These are phyloP conservation scores for Gymnogyps californianus DNA, from an alignment of 2,113 vertebrate species.

Conservation along the genomic window DNA sequence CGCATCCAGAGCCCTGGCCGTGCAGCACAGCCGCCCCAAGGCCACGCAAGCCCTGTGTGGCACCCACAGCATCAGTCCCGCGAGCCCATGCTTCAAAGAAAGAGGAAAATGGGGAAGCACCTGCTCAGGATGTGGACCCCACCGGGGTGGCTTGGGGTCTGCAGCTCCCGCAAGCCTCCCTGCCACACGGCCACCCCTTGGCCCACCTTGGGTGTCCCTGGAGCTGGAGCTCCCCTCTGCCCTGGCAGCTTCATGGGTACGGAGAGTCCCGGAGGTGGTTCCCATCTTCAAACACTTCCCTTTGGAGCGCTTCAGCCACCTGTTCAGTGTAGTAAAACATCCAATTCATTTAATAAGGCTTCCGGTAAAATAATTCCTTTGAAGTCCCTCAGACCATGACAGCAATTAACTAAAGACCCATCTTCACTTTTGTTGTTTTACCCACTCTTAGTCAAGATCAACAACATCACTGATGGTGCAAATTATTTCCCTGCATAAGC, in stretches of 20 bases:
- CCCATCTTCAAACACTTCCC: background rate
- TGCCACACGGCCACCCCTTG: background rate
- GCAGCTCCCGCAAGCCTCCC: background rate
- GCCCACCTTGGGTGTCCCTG: background rate
- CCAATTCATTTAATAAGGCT: background rate
- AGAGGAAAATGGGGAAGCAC: background rate
- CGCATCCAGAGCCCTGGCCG: background rate
- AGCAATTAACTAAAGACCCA: conserved; percentile 50
- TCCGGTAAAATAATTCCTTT: conserved; percentile 13
- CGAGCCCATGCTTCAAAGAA: fast-evolving
- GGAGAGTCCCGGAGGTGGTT: fast-evolving
- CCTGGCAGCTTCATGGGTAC: background rate
- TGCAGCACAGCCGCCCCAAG: background rate
- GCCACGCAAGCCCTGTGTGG: background rate
- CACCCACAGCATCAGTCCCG: background rate
- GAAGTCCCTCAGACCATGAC: conserved; percentile 33
- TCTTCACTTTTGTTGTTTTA: conserved; percentile 32
- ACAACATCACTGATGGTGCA: background rate
- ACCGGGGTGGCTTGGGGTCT: background rate
- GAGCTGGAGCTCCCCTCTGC: background rate
- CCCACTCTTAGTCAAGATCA: background rate
- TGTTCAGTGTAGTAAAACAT: background rate
- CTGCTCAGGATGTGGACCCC: background rate
- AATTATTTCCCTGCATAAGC: conserved; percentile 3
- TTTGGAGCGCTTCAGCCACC: background rate